Conservation (phyloP, 2,888 invertebrate species). For the Cataglyphis cursor region DNA sequence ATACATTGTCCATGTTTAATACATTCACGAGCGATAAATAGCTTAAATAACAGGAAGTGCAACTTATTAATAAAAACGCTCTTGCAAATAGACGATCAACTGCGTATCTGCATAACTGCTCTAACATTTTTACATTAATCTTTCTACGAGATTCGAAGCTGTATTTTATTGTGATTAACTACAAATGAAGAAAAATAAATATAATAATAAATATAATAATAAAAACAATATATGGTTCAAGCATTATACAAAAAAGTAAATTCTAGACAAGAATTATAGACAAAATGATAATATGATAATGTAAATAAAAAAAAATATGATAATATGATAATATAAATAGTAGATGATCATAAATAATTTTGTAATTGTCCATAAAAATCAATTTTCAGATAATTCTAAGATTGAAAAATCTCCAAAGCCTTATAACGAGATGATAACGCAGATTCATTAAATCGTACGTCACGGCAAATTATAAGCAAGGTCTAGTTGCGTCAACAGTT, state of each 20-base stretch:
- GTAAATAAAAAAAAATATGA: background rate
- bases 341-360: background rate
- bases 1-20: background rate
- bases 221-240: background rate
- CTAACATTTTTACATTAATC: background rate
- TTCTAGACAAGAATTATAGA: background rate
- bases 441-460: background rate
- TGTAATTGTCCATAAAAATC: background rate
- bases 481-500: background rate
- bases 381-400: background rate
- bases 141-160: background rate
- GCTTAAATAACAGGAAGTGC: slow-evolving; percentile 8
- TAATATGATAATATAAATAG: background rate
- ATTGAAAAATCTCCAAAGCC: background rate
- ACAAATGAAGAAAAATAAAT: background rate
- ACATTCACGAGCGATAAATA: background rate
- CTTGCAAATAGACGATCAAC: background rate
- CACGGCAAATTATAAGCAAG: background rate
- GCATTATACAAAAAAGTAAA: background rate
- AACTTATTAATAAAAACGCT: slow-evolving; percentile 4
- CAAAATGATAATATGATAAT: background rate
- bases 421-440: background rate
- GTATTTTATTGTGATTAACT: background rate
- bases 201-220: background rate
- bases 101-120: background rate